Percentiles rank a stretch among this genome's conserved stretches.
These are phyloP conservation scores for Xenops minutus DNA, from an alignment of 2,797 vertebrate genomes.

Conservation along the genomic window DNA sequence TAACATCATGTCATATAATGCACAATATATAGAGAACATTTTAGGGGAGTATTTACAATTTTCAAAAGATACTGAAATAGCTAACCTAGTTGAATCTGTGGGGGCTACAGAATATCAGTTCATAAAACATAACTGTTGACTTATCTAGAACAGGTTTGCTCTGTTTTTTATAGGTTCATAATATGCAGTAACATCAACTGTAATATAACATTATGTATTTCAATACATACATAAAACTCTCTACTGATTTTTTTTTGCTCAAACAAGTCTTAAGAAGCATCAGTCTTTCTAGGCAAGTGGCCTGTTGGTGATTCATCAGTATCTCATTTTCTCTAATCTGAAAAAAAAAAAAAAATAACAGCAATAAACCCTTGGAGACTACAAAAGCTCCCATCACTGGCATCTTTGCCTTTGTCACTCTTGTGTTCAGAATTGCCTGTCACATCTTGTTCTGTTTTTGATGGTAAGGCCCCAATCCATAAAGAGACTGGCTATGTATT, in stretches of 20 bases:
- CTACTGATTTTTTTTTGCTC: not conserved
- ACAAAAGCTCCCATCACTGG: not conserved
- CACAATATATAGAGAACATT: not conserved
- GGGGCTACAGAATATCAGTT: slow-evolving; percentile 32
- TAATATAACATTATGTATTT: not conserved
- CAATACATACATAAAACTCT: not conserved
- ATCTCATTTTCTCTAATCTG: not conserved
- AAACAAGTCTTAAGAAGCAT: not conserved
- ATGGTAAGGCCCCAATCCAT: not conserved
- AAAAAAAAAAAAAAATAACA: not conserved
- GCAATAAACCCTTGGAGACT: not conserved
- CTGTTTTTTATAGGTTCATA: not conserved
- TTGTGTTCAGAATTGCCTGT: not conserved
- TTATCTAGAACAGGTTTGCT: not conserved
- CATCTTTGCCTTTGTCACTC: not conserved
- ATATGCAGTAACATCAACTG: not conserved
- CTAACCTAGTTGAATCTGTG: slow-evolving; percentile 47
- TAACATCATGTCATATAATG: not conserved
- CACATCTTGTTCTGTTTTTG: not conserved
- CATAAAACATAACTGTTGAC: slow-evolving; percentile 17
- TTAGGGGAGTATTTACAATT: not conserved
- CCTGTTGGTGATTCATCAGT: not conserved
- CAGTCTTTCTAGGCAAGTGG: accelerated
- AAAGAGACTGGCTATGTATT: not conserved
- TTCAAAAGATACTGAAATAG: slow-evolving; percentile 31